Evolutionary conservation across 2,797 vertebrate species (phyloP).

Genomic region (Pseudochaenichthys georgianus): DNA sequence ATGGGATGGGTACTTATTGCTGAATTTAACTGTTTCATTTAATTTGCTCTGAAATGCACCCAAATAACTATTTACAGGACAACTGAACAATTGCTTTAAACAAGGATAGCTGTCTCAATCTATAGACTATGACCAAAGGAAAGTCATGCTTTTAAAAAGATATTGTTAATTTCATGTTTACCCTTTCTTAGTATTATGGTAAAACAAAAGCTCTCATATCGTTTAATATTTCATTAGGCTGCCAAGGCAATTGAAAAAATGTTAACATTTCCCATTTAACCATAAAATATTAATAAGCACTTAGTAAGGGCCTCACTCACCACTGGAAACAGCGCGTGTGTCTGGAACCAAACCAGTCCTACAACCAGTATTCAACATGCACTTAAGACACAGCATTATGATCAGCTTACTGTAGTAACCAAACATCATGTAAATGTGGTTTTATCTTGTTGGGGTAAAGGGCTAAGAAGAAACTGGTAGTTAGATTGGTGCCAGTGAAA

Average conservation of each 20-base stretch:
- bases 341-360: slow-evolving; percentile 29
- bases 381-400: slow-evolving; percentile 35
- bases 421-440: slow-evolving; percentile 9
- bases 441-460: neutral
- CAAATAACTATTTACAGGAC: slow-evolving; percentile 6
- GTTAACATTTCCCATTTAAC: slow-evolving; percentile 81
- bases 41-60: slow-evolving; percentile 19
- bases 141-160: slow-evolving; percentile 40
- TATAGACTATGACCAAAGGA: slow-evolving; percentile 28
- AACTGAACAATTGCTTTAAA: slow-evolving; percentile 24
- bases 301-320: slow-evolving; percentile 68
- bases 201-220: slow-evolving; percentile 77
- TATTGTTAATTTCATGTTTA: slow-evolving; percentile 75
- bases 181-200: slow-evolving; percentile 67
- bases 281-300: slow-evolving; percentile 85
- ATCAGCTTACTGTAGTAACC: slow-evolving; percentile 26
- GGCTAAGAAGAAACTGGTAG: neutral
- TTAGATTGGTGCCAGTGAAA: neutral
- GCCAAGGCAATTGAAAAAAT: slow-evolving; percentile 78
- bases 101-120: slow-evolving; percentile 21
- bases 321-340: slow-evolving; percentile 39
- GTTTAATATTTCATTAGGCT: slow-evolving; percentile 82
- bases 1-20: neutral
- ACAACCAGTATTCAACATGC: slow-evolving; percentile 35
- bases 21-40: slow-evolving; percentile 1